Conservation (phyloP, 2,113 vertebrate genomes). For the Ictidomys tridecemlineatus region DNA sequence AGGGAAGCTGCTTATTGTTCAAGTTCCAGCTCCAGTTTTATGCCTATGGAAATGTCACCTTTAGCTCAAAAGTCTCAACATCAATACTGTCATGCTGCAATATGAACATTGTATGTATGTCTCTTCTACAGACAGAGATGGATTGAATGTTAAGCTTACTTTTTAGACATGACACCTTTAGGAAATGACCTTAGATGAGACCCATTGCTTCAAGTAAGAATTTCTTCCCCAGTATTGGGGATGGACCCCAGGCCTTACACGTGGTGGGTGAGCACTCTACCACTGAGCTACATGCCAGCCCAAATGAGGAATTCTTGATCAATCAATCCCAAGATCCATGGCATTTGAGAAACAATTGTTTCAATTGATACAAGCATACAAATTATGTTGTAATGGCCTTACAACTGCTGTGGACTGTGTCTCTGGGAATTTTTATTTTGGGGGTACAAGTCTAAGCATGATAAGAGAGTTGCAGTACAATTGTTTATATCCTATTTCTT, state of each 20-base stretch:
- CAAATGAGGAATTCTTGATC: neutral
- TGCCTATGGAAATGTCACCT: neutral
- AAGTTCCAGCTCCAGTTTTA: neutral
- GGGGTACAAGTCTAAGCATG: neutral
- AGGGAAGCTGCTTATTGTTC: neutral
- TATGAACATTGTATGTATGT: neutral
- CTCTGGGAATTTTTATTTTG: slow-evolving; percentile 26
- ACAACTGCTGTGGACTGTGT: neutral
- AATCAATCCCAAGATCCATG: neutral
- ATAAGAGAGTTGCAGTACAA: neutral
- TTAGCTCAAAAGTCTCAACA: neutral
- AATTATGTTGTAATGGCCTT: neutral
- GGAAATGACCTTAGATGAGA: neutral
- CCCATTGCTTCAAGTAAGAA: neutral
- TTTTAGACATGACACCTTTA: neutral
- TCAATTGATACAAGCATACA: neutral
- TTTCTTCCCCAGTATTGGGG: no score
- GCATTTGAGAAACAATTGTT: neutral
- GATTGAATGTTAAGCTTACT: neutral
- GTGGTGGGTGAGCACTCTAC: no score
- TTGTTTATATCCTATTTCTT: neutral
- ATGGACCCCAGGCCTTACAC: no score
- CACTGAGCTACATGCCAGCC: no score
- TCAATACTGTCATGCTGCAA: neutral
- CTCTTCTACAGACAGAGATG: neutral